Conservation (phyloP, 2,797 vertebrate species). For the Crenichthys baileyi region DNA sequence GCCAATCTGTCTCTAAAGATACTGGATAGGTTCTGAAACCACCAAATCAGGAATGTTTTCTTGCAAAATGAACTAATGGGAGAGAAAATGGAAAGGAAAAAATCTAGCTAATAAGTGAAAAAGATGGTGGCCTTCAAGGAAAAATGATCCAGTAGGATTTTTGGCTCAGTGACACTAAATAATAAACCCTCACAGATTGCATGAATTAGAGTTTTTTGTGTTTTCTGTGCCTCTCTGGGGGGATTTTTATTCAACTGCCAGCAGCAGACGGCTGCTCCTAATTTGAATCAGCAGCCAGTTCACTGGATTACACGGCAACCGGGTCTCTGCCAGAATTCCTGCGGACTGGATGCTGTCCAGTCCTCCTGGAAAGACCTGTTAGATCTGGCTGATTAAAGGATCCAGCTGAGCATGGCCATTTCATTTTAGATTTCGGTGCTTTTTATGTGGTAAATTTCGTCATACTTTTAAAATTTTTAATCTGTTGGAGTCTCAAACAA, state of each 20-base stretch:
- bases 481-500: not conserved
- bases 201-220: not conserved
- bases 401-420: not conserved
- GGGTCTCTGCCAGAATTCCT: slow-evolving; percentile 35
- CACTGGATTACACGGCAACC: slow-evolving; percentile 40
- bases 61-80: not conserved
- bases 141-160: not conserved
- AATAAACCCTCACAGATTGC: not conserved
- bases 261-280: slow-evolving; percentile 42
- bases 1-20: not conserved
- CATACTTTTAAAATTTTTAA: not conserved
- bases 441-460: not conserved
- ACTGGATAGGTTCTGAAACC: not conserved
- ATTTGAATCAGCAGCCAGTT: slow-evolving; percentile 45
- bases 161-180: not conserved
- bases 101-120: not conserved
- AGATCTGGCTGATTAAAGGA: slow-evolving; percentile 53
- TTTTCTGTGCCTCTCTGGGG: not conserved
- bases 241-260: slow-evolving; percentile 4
- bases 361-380: slow-evolving; percentile 17
- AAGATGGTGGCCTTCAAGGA: not conserved
- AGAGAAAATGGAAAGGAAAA: not conserved
- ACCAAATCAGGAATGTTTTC: not conserved
- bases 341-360: slow-evolving; percentile 43
- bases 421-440: not conserved